Evolutionary conservation across 2,888 invertebrate genomes (phyloP).

Genomic region (Mythimna albipuncta): DNA sequence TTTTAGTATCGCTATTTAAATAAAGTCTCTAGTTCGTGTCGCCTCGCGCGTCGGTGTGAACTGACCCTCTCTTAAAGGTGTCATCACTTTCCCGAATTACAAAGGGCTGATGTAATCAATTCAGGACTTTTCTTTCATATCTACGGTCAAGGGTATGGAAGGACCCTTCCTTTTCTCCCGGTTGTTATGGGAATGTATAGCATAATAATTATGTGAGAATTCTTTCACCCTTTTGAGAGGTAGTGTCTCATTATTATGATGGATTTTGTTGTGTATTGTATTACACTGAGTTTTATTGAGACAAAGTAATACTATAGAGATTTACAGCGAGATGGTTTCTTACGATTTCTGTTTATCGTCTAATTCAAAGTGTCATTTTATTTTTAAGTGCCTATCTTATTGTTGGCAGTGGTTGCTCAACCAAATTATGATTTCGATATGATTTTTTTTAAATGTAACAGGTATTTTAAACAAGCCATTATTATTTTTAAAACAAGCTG

Average conservation of each 20-base stretch:
- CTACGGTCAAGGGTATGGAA: constrained; percentile 37
- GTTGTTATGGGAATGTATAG: constrained; percentile 34
- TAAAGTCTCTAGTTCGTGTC: neutral
- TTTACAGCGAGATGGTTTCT: too few relatives aligned
- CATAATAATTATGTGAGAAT: constrained; percentile 46
- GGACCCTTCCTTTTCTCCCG: constrained; percentile 44
- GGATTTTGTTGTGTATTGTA: constrained; percentile 19
- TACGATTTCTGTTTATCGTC: too few relatives aligned
- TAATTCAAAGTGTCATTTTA: too few relatives aligned
- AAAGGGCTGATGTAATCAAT: constrained; percentile 57
- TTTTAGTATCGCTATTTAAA: neutral
- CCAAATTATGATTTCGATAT: too few relatives aligned
- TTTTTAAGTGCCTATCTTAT: too few relatives aligned
- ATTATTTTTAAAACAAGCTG: too few relatives aligned
- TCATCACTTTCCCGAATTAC: constrained; percentile 54
- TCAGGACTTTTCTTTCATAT: constrained; percentile 54
- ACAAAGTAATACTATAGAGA: neutral
- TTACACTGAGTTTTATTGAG: neutral
- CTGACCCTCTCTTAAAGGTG: constrained; percentile 35
- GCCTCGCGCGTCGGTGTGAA: neutral
- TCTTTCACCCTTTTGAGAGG: constrained; percentile 19
- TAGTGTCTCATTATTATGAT: constrained; percentile 2
- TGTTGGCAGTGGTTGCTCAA: too few relatives aligned
- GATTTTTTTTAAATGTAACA: too few relatives aligned
- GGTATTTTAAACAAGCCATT: too few relatives aligned